Evolutionary conservation across 2,797 vertebrate genomes (phyloP).

Genomic region (Macrochelys suwanniensis): DNA sequence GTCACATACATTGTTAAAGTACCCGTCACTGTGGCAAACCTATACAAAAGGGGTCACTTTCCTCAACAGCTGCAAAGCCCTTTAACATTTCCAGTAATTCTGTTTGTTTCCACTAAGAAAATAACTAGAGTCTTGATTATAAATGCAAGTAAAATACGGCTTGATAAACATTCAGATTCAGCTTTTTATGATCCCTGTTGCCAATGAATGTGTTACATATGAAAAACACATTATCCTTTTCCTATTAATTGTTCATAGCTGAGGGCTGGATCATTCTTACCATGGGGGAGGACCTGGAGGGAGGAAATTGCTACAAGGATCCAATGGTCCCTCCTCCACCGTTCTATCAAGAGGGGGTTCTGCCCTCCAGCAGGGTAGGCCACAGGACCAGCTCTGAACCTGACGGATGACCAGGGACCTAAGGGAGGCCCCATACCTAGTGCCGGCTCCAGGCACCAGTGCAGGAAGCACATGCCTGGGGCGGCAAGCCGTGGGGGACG

Average conservation of each 20-base stretch:
- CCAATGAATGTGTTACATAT: not conserved
- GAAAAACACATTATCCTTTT: not conserved
- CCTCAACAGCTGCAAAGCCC: not conserved
- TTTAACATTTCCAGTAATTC: not conserved
- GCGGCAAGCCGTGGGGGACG: too few species aligned
- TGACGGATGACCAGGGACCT: accelerated
- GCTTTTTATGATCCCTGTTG: not conserved
- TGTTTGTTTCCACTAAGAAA: not conserved
- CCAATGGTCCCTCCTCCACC: not conserved
- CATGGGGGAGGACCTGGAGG: not conserved
- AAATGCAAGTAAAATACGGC: not conserved
- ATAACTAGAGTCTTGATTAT: not conserved
- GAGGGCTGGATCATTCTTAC: constrained; percentile 36
- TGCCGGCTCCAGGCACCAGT: too few species aligned
- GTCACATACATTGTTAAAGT: not conserved
- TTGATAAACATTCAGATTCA: not conserved
- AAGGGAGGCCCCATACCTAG: not conserved
- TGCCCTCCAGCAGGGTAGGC: not conserved
- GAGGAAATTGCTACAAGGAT: not conserved
- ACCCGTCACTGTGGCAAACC: not conserved
- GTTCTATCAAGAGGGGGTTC: not conserved
- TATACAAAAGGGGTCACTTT: not conserved
- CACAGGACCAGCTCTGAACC: not conserved
- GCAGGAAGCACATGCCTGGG: too few species aligned
- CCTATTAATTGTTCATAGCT: not conserved